Conservation (phyloP, 2,113 vertebrate genomes). For the Polyodon spathula region DNA sequence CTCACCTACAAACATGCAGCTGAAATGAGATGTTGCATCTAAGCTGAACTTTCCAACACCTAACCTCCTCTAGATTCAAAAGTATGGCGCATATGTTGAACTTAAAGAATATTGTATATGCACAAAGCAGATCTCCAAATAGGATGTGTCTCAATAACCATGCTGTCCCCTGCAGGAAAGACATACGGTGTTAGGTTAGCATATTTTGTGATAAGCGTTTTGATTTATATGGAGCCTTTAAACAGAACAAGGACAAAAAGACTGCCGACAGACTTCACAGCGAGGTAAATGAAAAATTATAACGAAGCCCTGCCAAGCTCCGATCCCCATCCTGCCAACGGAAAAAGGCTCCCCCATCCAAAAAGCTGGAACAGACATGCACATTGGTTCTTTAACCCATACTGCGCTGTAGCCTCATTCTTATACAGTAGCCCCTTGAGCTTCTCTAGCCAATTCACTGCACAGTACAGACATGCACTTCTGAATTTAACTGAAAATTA, state of each 20-base stretch:
- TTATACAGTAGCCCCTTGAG: no score
- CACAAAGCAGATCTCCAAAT: neutral
- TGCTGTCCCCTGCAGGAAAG: neutral
- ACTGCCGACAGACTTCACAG: conserved; percentile 48
- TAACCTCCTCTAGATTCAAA: no score
- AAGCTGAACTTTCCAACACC: no score
- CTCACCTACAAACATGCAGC: no score
- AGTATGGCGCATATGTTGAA: neutral
- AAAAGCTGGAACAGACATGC: conserved; percentile 28
- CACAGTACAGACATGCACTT: no score
- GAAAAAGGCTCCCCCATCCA: conserved; percentile 51
- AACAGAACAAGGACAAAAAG: conserved; percentile 25
- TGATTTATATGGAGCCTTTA: conserved; percentile 14
- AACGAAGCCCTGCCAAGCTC: conserved; percentile 47
- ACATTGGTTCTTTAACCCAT: no score
- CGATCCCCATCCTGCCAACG: conserved; percentile 37
- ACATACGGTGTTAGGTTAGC: neutral
- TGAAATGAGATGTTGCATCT: no score
- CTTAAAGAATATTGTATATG: no score
- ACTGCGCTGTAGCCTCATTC: no score
- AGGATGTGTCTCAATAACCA: neutral
- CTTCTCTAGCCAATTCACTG: no score
- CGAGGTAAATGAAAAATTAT: conserved; percentile 52
- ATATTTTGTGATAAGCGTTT: conserved; percentile 8
- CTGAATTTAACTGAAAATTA: no score